Evolutionary conservation across 1,140 invertebrate genomes (phyloP).

Genomic region (Drosophila bifasciata): DNA sequence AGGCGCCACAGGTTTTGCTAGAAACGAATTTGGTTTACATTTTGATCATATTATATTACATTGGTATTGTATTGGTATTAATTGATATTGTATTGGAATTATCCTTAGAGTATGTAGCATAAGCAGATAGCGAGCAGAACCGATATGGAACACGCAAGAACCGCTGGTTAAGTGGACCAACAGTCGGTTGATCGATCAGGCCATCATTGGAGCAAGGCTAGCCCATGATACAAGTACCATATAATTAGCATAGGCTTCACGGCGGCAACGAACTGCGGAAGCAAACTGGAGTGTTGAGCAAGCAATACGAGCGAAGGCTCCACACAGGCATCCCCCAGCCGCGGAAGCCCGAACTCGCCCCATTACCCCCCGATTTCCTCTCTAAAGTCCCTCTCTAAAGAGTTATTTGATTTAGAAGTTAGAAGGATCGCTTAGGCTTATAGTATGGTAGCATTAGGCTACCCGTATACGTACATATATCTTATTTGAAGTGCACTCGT

Average conservation of each 20-base stretch:
- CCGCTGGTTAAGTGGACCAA: constrained; percentile 82
- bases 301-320: constrained; percentile 79
- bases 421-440: constrained; percentile 43
- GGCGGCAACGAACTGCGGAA: constrained; percentile 26
- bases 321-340: constrained; percentile 37
- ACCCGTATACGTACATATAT: constrained; percentile 22
- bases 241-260: constrained; percentile 47
- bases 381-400: constrained; percentile 3
- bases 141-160: constrained; percentile 46
- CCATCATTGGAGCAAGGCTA: constrained; percentile 1
- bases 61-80: constrained; percentile 51
- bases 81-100: constrained; percentile 61
- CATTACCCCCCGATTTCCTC: constrained; percentile 3
- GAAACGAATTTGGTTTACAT: constrained; percentile 73
- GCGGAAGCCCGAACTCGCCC: constrained; percentile 66
- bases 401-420: constrained; percentile 48
- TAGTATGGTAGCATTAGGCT: constrained; percentile 33
- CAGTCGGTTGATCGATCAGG: constrained; percentile 72
- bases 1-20: constrained; percentile 65
- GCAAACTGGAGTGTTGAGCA: constrained; percentile 72
- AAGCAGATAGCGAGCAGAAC: constrained; percentile 53
- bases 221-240: constrained; percentile 16
- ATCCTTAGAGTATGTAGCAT: constrained; percentile 53
- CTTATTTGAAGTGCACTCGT: constrained; percentile 59
- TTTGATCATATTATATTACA: constrained; percentile 23